phyloP scores from a whole-genome alignment of 64 coral and sea anemone genomes.

The Astreopora myriophthalma region DNA sequence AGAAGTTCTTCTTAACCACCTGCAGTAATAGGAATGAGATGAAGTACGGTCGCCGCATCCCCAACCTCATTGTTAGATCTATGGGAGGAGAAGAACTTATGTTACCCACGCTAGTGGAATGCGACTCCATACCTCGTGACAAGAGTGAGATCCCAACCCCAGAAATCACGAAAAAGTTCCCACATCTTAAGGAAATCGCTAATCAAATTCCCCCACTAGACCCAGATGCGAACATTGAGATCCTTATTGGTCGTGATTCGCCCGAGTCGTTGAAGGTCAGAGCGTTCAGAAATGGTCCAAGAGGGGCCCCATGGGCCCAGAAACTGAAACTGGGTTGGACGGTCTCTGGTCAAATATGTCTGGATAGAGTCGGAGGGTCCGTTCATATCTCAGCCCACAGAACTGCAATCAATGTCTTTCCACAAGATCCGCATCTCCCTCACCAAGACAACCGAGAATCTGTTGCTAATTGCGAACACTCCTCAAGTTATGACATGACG shows the following conservation, averaged over 20 bases:
- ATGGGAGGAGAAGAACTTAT: neutral
- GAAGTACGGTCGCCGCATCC: neutral
- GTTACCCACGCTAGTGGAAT: slow-evolving; percentile 33
- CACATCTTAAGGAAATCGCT: slow-evolving; percentile 5
- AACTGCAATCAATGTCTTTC: neutral
- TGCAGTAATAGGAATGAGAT: neutral
- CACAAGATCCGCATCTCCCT: neutral
- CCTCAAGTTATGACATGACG: neutral
- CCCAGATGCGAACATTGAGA: too few species aligned
- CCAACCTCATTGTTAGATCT: neutral
- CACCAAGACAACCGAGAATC: neutral
- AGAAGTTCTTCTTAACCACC: neutral
- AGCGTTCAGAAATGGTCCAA: slow-evolving; percentile 39
- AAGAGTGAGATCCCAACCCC: slow-evolving; percentile 35
- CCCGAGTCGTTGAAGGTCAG: slow-evolving; percentile 36
- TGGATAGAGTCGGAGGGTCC: slow-evolving; percentile 31
- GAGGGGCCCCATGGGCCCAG: slow-evolving; percentile 30
- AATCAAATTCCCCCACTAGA: neutral
- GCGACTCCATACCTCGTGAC: slow-evolving; percentile 53
- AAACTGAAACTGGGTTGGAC: slow-evolving; percentile 44
- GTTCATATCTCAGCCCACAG: neutral
- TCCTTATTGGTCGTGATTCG: slow-evolving; percentile 31
- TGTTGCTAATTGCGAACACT: neutral
- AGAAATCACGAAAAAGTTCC: slow-evolving; percentile 16
- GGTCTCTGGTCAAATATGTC: slow-evolving; percentile 46